Conservation (phyloP, 2,113 vertebrate genomes). For the Tyrannus savana region DNA sequence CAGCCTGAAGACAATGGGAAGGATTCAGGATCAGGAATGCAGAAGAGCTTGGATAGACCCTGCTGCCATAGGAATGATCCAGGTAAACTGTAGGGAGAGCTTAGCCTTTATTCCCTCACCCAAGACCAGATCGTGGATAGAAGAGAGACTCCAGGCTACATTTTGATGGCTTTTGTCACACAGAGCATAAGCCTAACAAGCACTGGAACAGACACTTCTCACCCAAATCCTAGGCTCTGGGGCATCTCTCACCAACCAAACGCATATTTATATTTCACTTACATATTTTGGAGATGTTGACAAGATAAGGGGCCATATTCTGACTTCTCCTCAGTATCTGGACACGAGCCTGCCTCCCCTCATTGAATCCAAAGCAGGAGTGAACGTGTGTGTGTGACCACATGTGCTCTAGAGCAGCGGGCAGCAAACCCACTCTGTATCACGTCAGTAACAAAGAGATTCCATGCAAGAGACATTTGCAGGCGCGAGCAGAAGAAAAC, state of each 20-base stretch:
- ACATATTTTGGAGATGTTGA: not conserved
- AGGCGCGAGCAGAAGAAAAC: constrained; percentile 18
- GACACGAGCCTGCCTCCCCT: not conserved
- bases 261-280: not conserved
- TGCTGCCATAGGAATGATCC: not conserved
- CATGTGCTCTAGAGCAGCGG: not conserved
- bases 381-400: not conserved
- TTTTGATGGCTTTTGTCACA: not conserved
- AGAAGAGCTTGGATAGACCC: not conserved
- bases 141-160: not conserved
- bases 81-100: not conserved
- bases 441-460: not conserved
- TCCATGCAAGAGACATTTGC: not conserved
- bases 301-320: not conserved
- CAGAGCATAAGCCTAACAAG: not conserved
- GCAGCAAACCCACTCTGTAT: not conserved
- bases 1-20: not conserved
- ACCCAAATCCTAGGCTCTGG: not conserved
- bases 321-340: not conserved
- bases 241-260: not conserved
- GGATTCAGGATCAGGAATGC: not conserved
- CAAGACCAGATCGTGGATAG: not conserved
- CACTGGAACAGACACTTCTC: not conserved
- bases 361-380: not conserved
- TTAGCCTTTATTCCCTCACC: not conserved